Evolutionary conservation across 2,113 vertebrate genomes (phyloP), one percentile per base, ranked within the genome.

Genomic region (Chlamydotis undulata): DNA sequence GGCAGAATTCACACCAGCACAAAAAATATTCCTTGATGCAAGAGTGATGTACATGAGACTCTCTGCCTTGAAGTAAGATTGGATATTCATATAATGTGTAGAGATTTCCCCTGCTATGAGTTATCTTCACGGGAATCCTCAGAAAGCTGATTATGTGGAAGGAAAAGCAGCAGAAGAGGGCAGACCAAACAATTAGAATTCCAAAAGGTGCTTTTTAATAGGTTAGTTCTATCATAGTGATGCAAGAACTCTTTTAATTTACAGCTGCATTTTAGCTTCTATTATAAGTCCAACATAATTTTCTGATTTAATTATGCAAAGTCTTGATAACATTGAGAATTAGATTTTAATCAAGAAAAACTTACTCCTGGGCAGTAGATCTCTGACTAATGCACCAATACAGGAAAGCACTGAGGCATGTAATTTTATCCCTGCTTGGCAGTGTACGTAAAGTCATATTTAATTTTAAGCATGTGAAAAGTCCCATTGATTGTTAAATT

Each of bases 261-360:
- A 89, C 70, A 77, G 24, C 9, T 73, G 31, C 6, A 19, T 74
- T 63, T 87, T 81, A 35, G 35, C 65, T 91, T 76, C 49, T 49
- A 9, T 71, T 65, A 4, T 21, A 81, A 84, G 7, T 81, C n/a
- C 37, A 77, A 69, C 17, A 39, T 22, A 0, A 6, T 83, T 91
- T 94, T 89, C 64, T 91, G 64, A 61, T 83, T 94, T 90, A 87
- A 70, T 83, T 91, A 67, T 1, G 2, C 52, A 55, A 90, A 87
- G 24, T 81, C 50, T 61, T 87, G 31, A 43, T 89, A 94, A 77
- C 37, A 47, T 29, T 61, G 41, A 52, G 64, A 93, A 91, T 80
- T 80, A 80, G 31, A 61, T 89, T 96, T 95, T 84, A 91, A 93
- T 89, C 77, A 93, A 61, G 64, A 56, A 87, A 81, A 84, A 14